Percentiles rank a stretch among this genome's conserved stretches.
These are phyloP conservation scores for Bombus fervidus DNA, from an alignment of 1,140 invertebrate species.

Conservation along the genomic window DNA sequence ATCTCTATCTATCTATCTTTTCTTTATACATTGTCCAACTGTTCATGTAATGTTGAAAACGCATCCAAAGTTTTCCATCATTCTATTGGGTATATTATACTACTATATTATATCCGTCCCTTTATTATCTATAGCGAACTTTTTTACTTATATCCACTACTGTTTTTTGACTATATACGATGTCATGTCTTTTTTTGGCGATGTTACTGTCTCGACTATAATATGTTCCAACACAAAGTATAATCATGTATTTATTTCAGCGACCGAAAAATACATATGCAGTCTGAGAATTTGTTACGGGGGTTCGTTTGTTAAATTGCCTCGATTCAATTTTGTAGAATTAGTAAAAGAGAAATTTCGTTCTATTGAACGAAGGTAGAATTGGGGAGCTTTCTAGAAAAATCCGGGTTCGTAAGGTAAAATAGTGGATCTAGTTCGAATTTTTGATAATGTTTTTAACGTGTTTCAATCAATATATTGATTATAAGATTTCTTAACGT, in stretches of 20 bases:
- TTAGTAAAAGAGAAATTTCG: background rate
- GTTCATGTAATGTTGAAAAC: conserved; percentile 55
- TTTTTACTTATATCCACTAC: background rate
- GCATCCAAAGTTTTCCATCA: conserved; percentile 19
- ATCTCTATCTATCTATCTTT: conserved; percentile 29
- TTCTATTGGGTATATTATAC: conserved; percentile 30
- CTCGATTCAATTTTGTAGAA: conserved; percentile 26
- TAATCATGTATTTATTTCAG: conserved; percentile 67
- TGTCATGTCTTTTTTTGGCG: conserved; percentile 34
- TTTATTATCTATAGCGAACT: conserved; percentile 20
- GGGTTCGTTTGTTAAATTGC: conserved; percentile 23
- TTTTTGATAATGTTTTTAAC: background rate
- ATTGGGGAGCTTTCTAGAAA: background rate
- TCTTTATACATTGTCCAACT: conserved; percentile 56
- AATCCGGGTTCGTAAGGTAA: background rate
- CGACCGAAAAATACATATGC: conserved; percentile 36
- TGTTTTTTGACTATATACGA: conserved; percentile 29
- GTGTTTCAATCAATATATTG: background rate
- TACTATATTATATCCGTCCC: conserved; percentile 10
- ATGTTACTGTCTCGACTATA: conserved; percentile 39
- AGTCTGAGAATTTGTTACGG: conserved; percentile 39
- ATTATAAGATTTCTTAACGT: background rate
- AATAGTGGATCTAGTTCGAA: background rate
- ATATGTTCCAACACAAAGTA: conserved; percentile 27
- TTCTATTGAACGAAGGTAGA: background rate